Evolutionary conservation across 53 echinoderm and acorn worm species (phyloP), one percentile per base, ranked within the genome.

Genomic region (Paracentrotus lividus): DNA sequence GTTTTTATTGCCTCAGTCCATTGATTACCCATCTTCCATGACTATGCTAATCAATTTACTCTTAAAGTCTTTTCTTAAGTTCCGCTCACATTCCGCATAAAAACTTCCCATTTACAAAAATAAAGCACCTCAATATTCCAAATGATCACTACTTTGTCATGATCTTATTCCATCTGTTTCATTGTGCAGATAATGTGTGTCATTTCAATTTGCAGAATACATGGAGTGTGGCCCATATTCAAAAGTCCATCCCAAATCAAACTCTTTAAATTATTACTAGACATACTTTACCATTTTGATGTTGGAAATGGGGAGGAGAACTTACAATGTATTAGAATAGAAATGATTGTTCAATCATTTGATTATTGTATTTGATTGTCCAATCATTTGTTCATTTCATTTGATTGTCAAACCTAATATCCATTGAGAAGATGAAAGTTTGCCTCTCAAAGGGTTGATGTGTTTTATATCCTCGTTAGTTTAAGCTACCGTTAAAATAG

Each of bases 1-100:
- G 47, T 78, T 78, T 24, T 78, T 47, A 78, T 78, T 78, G 44
- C 47, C 47, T 78, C 36, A 75, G 40, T 15, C 75, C 42, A 75
- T 75, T 75, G 75, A 42, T 4, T 42, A 38, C 36, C 20, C 75
- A 38, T 75, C 75, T 75, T 38, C 72, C 38, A 36, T 72, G 14
- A 36, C 72, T 13, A 72, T 72, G 34, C 38, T 72, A n/a, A 34
- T 34, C 36, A n/a, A n/a, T 72, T 36, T 9, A 24, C 13, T n/a
- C 36, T 72, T 2, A 8, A 34, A 12, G 34, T 72, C 72, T 72
- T 77, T 45, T 44, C 77, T 6, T 77, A 10, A n/a, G 16, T 34
- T 36, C 68, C 36, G 68, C 68, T 68, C 14, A 36, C 14, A 36
- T 0, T 2, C 15, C 36, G 36, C 6, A 36, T 67, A 67, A 67